Evolutionary conservation across 2,888 invertebrate genomes (phyloP), one percentile per base, ranked within the genome.

Genomic region (Frankliniella intonsa): DNA sequence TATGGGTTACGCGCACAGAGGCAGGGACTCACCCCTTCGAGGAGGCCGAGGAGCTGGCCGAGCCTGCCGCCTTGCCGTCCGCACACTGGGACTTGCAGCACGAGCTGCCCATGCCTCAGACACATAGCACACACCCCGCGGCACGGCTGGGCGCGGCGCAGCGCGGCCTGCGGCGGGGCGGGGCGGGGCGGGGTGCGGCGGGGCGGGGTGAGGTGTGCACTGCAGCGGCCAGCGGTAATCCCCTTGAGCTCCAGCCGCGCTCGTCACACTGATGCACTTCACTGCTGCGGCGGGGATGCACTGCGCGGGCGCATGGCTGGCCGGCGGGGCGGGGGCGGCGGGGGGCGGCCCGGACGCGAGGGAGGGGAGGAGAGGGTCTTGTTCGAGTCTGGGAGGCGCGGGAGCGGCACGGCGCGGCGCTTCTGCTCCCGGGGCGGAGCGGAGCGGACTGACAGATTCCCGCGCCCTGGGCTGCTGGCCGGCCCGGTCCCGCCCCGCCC

Each of bases 21-120:
- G 38, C 38, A 3, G 38, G 5, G 38, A 90, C 85, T 88, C 89
- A 82, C 69, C 69, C 69, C 25, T 76, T 76, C 25, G 90, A 90
- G 82, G 90, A 89, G 85, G 87, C 87, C 22, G 84, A 83, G 84
- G 89, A 88, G 86, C 89, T 88, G 38, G 82, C 76, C n/a, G 84
- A 82, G 82, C 89, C 88, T 85, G 88, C 87, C 85, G 80, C 50
- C 51, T 80, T 80, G 80, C 88, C 88, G 83, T 86, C 86, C 85
- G 89, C 89, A 84, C 90, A 89, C 87, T 90, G 90, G 87, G 90
- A 90, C 87, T 91, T 91, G 88, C 91, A 91, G 88, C 91, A 91
- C 87, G 90, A 90, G 88, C 90, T 90, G 87, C 91, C 91, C 91
- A 91, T 91, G 50, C 81, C 81, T 38, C 76, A 25, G 38, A 76